Evolutionary conservation across 2,113 vertebrate species (phyloP).

Genomic region (Chiloscyllium plagiosum): DNA sequence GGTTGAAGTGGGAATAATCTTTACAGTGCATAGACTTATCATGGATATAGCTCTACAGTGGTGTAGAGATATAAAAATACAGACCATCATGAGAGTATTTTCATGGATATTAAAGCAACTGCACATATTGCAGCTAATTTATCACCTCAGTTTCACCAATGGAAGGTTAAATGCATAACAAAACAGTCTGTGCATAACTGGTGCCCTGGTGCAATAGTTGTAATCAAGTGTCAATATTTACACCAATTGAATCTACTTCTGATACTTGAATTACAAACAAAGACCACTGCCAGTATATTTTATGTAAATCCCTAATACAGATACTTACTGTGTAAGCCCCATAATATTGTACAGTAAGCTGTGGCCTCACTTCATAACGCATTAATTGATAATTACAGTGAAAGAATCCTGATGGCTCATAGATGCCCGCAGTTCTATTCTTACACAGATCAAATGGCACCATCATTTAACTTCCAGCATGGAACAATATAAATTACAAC

Average conservation of each 20-base stretch:
- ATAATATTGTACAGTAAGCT: neutral
- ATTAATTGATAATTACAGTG: neutral
- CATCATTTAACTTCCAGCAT: neutral
- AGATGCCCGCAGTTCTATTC: neutral
- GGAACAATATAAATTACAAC: neutral
- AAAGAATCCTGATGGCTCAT: neutral
- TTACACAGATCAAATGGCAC: neutral
- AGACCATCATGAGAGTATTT: neutral
- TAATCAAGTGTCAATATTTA: neutral
- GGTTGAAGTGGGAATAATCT: neutral
- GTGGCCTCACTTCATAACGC: neutral
- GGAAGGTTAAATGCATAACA: neutral
- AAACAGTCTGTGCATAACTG: neutral
- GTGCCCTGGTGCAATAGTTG: neutral
- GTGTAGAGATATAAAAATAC: neutral
- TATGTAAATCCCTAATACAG: neutral
- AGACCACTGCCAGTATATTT: neutral
- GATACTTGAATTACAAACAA: neutral
- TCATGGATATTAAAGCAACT: neutral
- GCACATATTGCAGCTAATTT: neutral
- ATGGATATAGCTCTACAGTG: neutral
- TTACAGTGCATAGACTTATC: neutral
- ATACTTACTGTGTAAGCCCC: neutral
- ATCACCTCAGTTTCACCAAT: neutral
- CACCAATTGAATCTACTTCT: neutral